Evolutionary conservation across 2,113 vertebrate genomes (phyloP), one percentile per base, ranked within the genome.

Genomic region (Trichechus manatus): DNA sequence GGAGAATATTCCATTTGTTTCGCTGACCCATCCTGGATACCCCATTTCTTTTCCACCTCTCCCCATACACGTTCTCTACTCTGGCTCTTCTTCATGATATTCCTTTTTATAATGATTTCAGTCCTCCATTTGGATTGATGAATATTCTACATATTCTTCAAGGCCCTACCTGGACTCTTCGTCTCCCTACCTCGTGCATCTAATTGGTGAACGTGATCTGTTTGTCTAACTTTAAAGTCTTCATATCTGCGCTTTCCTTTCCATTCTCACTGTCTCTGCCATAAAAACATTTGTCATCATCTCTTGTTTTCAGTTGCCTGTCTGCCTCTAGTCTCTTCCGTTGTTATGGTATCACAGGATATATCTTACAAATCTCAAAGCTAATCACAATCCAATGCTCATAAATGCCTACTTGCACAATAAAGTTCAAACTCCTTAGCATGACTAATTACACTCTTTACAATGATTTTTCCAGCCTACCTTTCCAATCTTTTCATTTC

Each of bases 11-110:
- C 61, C 31, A 27, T 56, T 8, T 15, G 25, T 31, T 1, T 47
- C 25, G 8, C 3, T 17, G 0, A 36, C 10, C 47, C 1, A 0
- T 36, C 82, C 42, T 64, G 75, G 64, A 23, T 3, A 3, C 5
- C 50, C 36, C n/a, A 83, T 22, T 27, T 6, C 50, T 27, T 27
- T 47, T 33, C 47, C 36, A 31, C 23, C 5, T 66, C 17, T 29
- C 14, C 27, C 9, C 5, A 44, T 1, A 36, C 5, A 9, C 23
- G 17, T 75, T 8, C 50, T 72, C 64, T 29, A 29, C 66, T 39
- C 8, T 2, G 7, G 44, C 27, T 44, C 44, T 80, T n/a, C 36
- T 13, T 47, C 20, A 1, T 23, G 11, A 5, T 75, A 9, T n/a
- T 77, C 29, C 39, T 36, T 61, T n/a, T 0, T 17, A 8, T 13